Evolutionary conservation across 2,888 invertebrate genomes (phyloP).

Genomic region (Macaria liturata): DNA sequence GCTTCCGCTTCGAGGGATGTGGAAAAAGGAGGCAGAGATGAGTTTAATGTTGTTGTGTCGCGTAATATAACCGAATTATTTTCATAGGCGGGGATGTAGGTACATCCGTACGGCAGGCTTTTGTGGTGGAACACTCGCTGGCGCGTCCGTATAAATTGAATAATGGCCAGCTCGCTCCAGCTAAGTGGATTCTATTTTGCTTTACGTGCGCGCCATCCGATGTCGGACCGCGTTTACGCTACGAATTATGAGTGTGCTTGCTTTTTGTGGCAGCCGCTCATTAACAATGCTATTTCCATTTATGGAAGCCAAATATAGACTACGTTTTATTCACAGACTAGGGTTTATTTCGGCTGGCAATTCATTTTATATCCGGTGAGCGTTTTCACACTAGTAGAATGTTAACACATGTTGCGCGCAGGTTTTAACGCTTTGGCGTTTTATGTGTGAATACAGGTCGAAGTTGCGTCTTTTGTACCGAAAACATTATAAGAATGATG

Average conservation of each 20-base stretch:
- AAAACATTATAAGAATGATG: no score
- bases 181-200: constrained; percentile 74
- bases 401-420: not conserved
- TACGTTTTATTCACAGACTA: constrained; percentile 1
- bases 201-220: constrained; percentile 57
- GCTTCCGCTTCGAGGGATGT: constrained; percentile 12
- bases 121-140: constrained; percentile 46
- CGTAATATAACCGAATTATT: constrained; percentile 27
- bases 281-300: constrained; percentile 39
- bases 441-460: no score
- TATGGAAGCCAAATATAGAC: constrained; percentile 15
- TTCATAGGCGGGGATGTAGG: constrained; percentile 27
- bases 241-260: constrained; percentile 42
- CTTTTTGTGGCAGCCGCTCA: constrained; percentile 38
- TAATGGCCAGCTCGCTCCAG: constrained; percentile 66
- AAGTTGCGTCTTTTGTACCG: no score
- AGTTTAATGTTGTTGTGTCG: constrained; percentile 22
- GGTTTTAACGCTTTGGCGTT: no score
- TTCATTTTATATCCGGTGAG: no score
- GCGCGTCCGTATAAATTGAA: constrained; percentile 67
- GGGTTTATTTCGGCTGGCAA: constrained; percentile 6
- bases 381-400: no score
- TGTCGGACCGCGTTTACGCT: constrained; percentile 44
- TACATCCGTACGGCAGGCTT: constrained; percentile 49
- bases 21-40: constrained; percentile 13